These are phyloP conservation scores for Lontra canadensis DNA, from an alignment of 2,113 vertebrate species.

Conservation along the genomic window DNA sequence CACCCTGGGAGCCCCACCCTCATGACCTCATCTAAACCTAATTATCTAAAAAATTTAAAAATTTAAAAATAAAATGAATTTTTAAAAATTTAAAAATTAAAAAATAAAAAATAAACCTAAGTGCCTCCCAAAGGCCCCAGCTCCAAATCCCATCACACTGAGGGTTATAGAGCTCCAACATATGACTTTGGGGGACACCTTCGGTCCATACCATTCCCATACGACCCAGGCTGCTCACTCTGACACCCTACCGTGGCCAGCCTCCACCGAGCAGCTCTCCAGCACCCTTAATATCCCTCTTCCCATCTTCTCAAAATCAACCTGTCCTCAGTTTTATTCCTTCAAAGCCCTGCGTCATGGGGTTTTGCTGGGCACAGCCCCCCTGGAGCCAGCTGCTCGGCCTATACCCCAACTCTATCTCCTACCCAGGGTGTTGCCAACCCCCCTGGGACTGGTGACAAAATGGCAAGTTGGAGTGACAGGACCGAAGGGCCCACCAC, in stretches of 20 bases:
- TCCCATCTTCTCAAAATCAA: background rate
- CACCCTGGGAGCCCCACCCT: background rate
- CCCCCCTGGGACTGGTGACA: rapidly evolving
- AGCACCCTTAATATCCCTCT: background rate
- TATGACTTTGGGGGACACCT: background rate
- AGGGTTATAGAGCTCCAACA: background rate
- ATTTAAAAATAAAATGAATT: too few relatives aligned
- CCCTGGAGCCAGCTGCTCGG: background rate
- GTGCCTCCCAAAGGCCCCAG: background rate
- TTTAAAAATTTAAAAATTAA: too few relatives aligned
- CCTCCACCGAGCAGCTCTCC: background rate
- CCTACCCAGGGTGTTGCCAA: background rate
- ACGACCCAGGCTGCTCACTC: background rate
- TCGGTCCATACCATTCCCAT: background rate
- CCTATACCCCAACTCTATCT: background rate
- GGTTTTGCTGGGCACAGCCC: background rate
- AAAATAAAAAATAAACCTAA: too few relatives aligned
- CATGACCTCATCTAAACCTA: background rate
- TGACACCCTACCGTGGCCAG: background rate
- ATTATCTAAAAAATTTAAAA: too few relatives aligned
- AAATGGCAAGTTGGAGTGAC: rapidly evolving
- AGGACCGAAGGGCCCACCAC: rapidly evolving
- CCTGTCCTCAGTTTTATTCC: background rate
- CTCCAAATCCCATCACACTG: background rate
- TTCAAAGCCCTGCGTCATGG: too few relatives aligned